These are phyloP conservation scores for Rhagophthalmus giganteus DNA, from an alignment of 2,888 invertebrate species.

Conservation along the genomic window DNA sequence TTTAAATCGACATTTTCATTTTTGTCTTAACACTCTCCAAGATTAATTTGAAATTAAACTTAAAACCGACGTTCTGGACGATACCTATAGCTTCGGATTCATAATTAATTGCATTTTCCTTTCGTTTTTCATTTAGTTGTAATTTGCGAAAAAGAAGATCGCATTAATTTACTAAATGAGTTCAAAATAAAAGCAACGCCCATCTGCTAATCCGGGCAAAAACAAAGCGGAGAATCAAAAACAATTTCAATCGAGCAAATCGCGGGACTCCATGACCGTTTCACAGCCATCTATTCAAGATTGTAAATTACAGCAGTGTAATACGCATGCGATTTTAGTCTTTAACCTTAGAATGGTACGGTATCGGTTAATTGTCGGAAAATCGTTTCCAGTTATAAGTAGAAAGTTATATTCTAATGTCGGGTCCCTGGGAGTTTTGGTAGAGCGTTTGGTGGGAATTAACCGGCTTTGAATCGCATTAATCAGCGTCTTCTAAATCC, in stretches of 20 bases:
- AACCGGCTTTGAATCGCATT: conserved; percentile 70
- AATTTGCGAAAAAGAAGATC: no score
- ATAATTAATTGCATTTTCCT: no score
- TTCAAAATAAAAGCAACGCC: conserved; percentile 8
- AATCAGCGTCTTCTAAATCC: conserved; percentile 66
- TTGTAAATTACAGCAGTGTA: conserved; percentile 49
- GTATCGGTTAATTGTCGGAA: conserved; percentile 6
- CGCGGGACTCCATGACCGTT: conserved; percentile 47
- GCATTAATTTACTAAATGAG: no score
- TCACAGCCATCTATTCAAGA: conserved; percentile 49
- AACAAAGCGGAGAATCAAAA: conserved; percentile 48
- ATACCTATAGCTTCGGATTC: no score
- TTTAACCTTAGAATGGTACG: conserved; percentile 37
- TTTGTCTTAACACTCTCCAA: no score
- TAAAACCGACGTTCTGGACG: no score
- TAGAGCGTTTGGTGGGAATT: conserved; percentile 66
- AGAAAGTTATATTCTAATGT: conserved; percentile 44
- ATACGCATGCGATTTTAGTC: conserved; percentile 49
- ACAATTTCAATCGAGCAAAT: conserved; percentile 48
- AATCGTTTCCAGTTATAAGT: conserved; percentile 6
- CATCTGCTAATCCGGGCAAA: conserved; percentile 36
- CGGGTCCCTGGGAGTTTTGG: conserved; percentile 58
- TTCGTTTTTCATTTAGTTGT: no score
- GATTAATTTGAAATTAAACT: no score
- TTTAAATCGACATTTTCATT: no score